These are phyloP conservation scores for Bellardia bayeri DNA, from an alignment of 2,888 invertebrate species.

Conservation along the genomic window DNA sequence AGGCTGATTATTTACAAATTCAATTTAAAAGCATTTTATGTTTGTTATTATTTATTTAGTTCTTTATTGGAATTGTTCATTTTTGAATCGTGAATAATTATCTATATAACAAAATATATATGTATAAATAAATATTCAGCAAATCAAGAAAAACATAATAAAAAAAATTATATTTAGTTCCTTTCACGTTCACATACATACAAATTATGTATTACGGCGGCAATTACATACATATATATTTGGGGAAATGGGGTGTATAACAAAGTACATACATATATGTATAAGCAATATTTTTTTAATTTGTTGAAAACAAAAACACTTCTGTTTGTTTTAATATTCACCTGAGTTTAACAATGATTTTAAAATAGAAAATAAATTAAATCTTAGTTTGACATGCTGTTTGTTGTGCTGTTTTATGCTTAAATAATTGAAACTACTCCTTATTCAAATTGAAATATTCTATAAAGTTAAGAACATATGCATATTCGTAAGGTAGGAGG, in stretches of 20 bases:
- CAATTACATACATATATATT: constrained; percentile 26
- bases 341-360: constrained; percentile 75
- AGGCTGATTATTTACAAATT: too few species aligned
- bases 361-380: constrained; percentile 36
- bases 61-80: neutral
- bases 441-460: constrained; percentile 30
- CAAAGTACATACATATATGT: neutral
- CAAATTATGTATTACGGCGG: constrained; percentile 1
- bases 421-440: constrained; percentile 36
- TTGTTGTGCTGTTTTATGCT: constrained; percentile 62
- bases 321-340: constrained; percentile 56
- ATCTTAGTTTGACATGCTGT: constrained; percentile 32
- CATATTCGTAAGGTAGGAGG: constrained; percentile 18
- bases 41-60: neutral
- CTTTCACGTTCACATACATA: constrained; percentile 1
- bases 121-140: neutral
- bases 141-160: neutral
- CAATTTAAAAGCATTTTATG: neutral
- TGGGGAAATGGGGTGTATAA: constrained; percentile 22
- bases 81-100: neutral
- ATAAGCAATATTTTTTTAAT: constrained; percentile 22
- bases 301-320: constrained; percentile 37
- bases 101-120: neutral
- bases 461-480: constrained; percentile 13
- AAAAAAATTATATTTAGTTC: neutral